Conservation (phyloP, 2,888 invertebrate genomes). For the Dolichomitus sp. region DNA sequence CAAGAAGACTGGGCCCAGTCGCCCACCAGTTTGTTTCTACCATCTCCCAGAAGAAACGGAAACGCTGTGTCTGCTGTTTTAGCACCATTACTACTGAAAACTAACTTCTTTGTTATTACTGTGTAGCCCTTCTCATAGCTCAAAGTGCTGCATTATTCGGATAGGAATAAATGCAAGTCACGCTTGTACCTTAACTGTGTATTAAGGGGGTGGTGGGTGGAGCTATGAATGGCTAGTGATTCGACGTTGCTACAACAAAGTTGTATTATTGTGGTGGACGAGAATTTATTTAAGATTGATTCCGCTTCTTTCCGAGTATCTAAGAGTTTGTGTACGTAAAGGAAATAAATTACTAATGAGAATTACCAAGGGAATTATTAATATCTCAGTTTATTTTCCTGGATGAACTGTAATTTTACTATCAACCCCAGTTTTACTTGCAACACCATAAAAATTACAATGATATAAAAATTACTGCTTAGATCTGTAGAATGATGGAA, state of each 20-base stretch:
- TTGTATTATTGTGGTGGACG: background rate
- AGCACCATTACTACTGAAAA: conserved; percentile 23
- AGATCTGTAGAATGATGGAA: no score
- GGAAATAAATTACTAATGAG: no score
- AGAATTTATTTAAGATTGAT: background rate
- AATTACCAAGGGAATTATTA: no score
- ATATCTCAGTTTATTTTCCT: no score
- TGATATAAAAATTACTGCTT: no score
- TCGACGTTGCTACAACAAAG: background rate
- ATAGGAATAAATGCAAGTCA: background rate
- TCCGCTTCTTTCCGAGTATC: no score
- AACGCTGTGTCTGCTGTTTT: conserved; percentile 30
- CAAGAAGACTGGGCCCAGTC: conserved; percentile 32
- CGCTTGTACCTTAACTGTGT: background rate
- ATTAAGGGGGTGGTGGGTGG: background rate
- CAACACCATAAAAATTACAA: no score
- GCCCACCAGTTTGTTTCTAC: conserved; percentile 34
- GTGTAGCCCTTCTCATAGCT: background rate
- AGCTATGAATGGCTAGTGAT: background rate
- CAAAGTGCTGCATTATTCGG: background rate
- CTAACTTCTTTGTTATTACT: conserved; percentile 3
- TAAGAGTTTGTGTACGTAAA: no score
- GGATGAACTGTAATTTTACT: no score
- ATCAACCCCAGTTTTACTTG: no score
- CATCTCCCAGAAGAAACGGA: conserved; percentile 26